phyloP scores from a whole-genome alignment of 2,797 vertebrate genomes.

The Sphenodon punctatus region DNA sequence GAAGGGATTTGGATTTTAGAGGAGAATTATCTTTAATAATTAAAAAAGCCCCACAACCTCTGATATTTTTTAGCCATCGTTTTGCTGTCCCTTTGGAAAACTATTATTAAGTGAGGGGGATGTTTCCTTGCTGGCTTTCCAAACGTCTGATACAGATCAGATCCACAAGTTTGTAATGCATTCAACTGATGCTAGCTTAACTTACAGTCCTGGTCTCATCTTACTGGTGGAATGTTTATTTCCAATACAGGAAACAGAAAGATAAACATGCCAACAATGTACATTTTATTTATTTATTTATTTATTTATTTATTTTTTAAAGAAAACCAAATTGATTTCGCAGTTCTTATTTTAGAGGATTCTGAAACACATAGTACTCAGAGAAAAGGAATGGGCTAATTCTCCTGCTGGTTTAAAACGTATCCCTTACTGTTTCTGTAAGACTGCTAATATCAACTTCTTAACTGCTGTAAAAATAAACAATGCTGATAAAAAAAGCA shows the following conservation, averaged over 20 bases:
- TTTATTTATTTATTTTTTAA: background rate
- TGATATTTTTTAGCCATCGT: background rate
- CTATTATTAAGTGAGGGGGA: background rate
- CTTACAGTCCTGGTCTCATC: background rate
- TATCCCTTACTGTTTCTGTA: background rate
- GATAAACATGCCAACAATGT: background rate
- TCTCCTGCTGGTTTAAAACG: background rate
- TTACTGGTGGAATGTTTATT: background rate
- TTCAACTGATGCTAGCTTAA: background rate
- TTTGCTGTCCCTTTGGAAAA: background rate
- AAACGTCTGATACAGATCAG: background rate
- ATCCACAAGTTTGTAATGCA: background rate
- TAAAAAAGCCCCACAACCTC: too few species aligned
- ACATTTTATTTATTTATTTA: too few species aligned
- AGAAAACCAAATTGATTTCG: background rate
- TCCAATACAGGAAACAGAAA: background rate
- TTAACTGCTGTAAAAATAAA: conserved; percentile 47
- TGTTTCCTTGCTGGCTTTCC: background rate
- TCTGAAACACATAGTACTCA: background rate
- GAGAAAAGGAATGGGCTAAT: background rate
- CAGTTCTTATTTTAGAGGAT: background rate
- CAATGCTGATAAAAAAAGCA: background rate
- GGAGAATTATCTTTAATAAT: background rate
- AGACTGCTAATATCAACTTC: conserved; percentile 35
- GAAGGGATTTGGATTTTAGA: background rate